Percentiles rank a stretch among this genome's conserved stretches.
Evolutionary conservation across 2,113 vertebrate genomes (phyloP).

Genomic region (Brevimyrus niger): DNA sequence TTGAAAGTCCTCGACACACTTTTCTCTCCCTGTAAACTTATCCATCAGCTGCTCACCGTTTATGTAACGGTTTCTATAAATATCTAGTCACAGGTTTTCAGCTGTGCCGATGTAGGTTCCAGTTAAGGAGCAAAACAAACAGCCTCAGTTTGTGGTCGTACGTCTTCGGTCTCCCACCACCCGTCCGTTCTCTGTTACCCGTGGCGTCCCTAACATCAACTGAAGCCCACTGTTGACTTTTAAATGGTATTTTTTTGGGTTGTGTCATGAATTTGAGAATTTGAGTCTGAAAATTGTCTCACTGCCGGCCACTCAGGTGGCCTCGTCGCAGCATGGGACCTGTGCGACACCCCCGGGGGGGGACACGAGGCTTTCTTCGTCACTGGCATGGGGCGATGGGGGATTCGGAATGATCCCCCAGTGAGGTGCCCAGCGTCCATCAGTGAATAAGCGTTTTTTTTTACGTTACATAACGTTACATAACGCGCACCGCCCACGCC

Average conservation of each 20-base stretch:
- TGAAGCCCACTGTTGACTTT: neutral
- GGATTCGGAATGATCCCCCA: neutral
- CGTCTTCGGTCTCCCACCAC: neutral
- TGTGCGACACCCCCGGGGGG: neutral
- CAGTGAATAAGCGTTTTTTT: constrained; percentile 17
- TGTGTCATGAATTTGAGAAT: neutral
- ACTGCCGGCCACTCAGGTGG: neutral
- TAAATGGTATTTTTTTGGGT: neutral
- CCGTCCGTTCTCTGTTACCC: neutral
- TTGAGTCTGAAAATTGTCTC: neutral
- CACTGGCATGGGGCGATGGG: neutral
- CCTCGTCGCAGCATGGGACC: neutral
- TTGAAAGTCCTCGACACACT: constrained; percentile 6
- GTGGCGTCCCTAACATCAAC: neutral
- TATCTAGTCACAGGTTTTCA: neutral
- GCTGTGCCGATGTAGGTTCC: neutral
- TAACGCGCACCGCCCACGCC: constrained; percentile 34
- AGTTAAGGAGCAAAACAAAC: neutral
- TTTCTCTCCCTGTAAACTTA: constrained; percentile 6
- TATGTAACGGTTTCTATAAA: constrained; percentile 12
- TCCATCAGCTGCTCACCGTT: constrained; percentile 5
- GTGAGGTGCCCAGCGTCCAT: constrained; percentile 16
- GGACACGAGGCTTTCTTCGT: neutral
- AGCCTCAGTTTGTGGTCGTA: neutral
- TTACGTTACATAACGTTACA: constrained; percentile 47